phyloP scores from a whole-genome alignment of 2,113 vertebrate species.

The Myotis lucifugus region DNA sequence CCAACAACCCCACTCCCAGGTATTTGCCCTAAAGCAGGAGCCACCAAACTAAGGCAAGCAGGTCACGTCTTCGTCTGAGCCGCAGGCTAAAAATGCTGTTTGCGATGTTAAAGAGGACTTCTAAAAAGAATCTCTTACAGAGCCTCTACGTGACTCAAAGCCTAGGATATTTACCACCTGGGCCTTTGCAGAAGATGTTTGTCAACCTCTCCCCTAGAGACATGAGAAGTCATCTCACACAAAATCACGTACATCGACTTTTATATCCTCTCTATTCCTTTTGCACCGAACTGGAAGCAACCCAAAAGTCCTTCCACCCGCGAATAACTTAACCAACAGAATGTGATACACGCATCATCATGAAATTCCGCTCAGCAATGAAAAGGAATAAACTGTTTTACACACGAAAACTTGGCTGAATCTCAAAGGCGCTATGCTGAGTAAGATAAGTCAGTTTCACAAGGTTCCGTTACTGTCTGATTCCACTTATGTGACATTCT shows the following conservation, averaged over 20 bases:
- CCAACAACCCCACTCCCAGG: background rate
- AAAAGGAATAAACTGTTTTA: constrained; percentile 27
- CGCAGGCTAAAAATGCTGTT: background rate
- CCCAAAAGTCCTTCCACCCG: background rate
- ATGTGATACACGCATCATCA: background rate
- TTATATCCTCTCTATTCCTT: background rate
- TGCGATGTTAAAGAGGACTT: background rate
- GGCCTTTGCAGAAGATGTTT: background rate
- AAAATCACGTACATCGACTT: background rate
- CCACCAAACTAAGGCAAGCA: background rate
- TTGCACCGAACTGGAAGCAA: constrained; percentile 20
- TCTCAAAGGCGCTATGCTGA: background rate
- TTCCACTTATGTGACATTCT: background rate
- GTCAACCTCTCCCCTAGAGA: background rate
- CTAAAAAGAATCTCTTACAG: background rate
- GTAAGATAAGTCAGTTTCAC: constrained; percentile 28
- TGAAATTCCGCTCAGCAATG: background rate
- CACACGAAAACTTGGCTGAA: background rate
- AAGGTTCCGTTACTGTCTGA: background rate
- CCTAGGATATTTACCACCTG: background rate
- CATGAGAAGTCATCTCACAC: background rate
- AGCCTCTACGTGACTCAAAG: background rate
- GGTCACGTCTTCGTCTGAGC: background rate
- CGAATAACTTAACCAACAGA: background rate
- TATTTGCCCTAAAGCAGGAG: constrained; percentile 33